Evolutionary conservation across 2,113 vertebrate species (phyloP), one percentile per base, ranked within the genome.

Genomic region (Phoenicopterus ruber): DNA sequence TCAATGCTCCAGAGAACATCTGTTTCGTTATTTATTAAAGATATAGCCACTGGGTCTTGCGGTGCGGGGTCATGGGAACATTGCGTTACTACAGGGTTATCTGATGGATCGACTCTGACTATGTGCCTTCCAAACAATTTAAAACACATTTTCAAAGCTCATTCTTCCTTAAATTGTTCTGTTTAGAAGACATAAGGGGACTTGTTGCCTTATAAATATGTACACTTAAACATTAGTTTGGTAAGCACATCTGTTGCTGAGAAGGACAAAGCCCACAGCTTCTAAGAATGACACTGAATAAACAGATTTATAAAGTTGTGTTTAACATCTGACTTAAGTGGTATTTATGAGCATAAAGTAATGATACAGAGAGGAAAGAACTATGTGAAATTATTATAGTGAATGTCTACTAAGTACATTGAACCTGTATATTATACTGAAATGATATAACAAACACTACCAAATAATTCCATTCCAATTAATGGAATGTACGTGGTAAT

Each of bases 21-120:
- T 95, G 92, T 11, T 86, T 18, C 8, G 7, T 59, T 58, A 88
- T 72, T 95, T 92, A 94, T 82, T 78, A 31, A 82, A 90, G 76
- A 74, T 70, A 44, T 6, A 85, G 84, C 81, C 78, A 32, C 8
- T 1, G 28, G 80, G 59, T 20, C 89, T 55, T 34, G 86, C 21
- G 72, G 72, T 47, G 36, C 40, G 5, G 88, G 96, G 97, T 95
- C 94, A 97, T 94, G 97, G 96, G 97, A 97, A 97, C 5, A 3
- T 4, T 52, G 77, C 81, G 71, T 49, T 29, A 57, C 69, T 42
- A 2, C 38, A 87, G 54, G 77, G 28, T 10, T 91, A 85, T 94
- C 83, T 69, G 82, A 46, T 71, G 77, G 67, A n/a, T 28, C 4
- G 2, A 13, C 36, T 3, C 19, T 3, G 46, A n/a, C 82, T 52